Evolutionary conservation across 2,797 vertebrate species (phyloP), one percentile per base, ranked within the genome.

Genomic region (Sternotherus odoratus): DNA sequence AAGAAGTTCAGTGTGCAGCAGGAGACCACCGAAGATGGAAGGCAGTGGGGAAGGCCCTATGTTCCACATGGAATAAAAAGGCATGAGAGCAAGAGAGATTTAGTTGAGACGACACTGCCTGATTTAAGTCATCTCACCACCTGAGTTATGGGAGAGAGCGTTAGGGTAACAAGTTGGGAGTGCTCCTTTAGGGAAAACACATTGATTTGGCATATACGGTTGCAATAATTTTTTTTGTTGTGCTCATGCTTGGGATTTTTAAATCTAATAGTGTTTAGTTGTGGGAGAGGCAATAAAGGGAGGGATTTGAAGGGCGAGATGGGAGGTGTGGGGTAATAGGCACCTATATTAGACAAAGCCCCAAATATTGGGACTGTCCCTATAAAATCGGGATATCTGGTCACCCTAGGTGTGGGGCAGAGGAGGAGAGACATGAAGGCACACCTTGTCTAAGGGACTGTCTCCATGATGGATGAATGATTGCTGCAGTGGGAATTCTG

Each of bases 381-480:
- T n/a, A n/a, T n/a, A n/a, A n/a, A n/a, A n/a, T n/a, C n/a, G n/a
- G n/a, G n/a, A n/a, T n/a, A n/a, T n/a, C n/a, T n/a, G n/a, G n/a
- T n/a, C n/a, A n/a, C n/a, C n/a, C n/a, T n/a, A 79, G 87, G 66
- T 80, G 92, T 93, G 54, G 83, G 91, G 85, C 95, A 79, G 81
- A 53, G 91, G 86, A 92, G 53, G 57, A 86, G 89, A 94, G 26
- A n/a, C 89, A 77, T 90, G 24, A 91, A 93, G 63, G 43, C 6
- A 0, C 63, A 82, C 3, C 1, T 74, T 93, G 83, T 53, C 69
- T 81, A 75, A 79, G 78, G 78, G 63, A 56, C n/a, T 6, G 4
- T 93, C 95, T 79, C 66, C 39, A 6, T 94, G 89, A 53, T 91
- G 88, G 85, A 23, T 95, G 88, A 89, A 87, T 89, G 89, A 89